Evolutionary conservation across 2,888 invertebrate genomes (phyloP).

Genomic region (Chalcosyrphus nemorum): DNA sequence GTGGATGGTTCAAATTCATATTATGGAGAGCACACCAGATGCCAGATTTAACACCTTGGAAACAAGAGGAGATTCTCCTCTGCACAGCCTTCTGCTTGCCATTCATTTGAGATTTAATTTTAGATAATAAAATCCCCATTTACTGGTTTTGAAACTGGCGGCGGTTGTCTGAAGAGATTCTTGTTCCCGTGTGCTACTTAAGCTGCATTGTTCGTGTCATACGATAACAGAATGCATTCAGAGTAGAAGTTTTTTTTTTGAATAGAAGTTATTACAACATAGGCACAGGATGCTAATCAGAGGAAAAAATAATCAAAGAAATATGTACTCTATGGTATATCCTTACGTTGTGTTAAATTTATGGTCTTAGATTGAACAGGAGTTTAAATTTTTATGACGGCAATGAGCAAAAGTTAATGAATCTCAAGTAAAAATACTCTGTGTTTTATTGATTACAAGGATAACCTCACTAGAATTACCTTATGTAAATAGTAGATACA

Average conservation of each 20-base stretch:
- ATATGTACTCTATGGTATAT: no score
- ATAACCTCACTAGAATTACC: no score
- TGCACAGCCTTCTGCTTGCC: constrained; percentile 32
- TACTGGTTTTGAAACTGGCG: constrained; percentile 63
- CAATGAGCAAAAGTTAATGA: background rate
- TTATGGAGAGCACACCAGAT: constrained; percentile 39
- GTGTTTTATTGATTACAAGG: no score
- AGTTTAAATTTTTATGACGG: background rate
- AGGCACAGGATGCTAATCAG: constrained; percentile 9
- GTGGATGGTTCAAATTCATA: constrained; percentile 51
- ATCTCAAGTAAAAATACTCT: no score
- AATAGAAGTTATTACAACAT: constrained; percentile 53
- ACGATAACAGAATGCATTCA: constrained; percentile 47
- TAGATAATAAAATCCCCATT: constrained; percentile 73
- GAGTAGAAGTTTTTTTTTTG: constrained; percentile 15
- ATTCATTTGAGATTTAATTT: constrained; percentile 71
- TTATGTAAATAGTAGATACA: no score
- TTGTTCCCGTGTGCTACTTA: constrained; percentile 60
- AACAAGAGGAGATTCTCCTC: constrained; percentile 58
- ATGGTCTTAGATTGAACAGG: background rate
- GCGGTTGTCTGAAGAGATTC: constrained; percentile 65
- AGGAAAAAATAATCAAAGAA: no score
- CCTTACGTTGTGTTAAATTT: constrained; percentile 10
- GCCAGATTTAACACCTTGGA: constrained; percentile 69
- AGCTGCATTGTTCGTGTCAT: constrained; percentile 54